These are phyloP conservation scores for Xenopus laevis DNA, from an alignment of 2,113 vertebrate genomes.

Conservation along the genomic window DNA sequence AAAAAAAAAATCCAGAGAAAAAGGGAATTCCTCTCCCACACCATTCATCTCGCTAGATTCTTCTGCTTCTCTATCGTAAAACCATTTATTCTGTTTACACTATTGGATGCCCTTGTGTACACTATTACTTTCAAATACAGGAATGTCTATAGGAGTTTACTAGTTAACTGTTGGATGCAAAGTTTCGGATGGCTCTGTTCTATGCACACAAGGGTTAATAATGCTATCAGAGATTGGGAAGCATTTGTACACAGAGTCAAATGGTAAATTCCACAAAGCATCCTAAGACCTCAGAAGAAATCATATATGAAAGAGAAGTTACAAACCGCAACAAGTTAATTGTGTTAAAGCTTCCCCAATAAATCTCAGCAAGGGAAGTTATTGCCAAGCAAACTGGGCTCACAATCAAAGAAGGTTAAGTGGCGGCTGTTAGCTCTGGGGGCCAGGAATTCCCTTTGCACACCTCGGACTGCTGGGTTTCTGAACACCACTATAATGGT, in stretches of 20 bases:
- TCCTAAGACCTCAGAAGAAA: not conserved
- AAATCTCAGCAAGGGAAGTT: slow-evolving; percentile 5
- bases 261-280: not conserved
- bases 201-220: slow-evolving; percentile 14
- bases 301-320: not conserved
- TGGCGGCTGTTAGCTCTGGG: not conserved
- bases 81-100: slow-evolving; percentile 7
- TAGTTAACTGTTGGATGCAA: not conserved
- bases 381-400: slow-evolving; percentile 4
- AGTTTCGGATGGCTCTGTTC: not conserved
- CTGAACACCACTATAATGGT: not conserved
- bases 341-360: slow-evolving; percentile 1
- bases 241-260: not conserved
- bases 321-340: slow-evolving; percentile 3
- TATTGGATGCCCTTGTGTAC: not conserved
- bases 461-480: not conserved
- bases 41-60: not conserved
- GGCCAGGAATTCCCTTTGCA: not conserved
- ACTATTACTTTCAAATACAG: not conserved
- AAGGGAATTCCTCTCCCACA: slow-evolving; percentile 10
- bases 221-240: not conserved
- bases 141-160: not conserved
- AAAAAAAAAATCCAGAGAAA: not conserved
- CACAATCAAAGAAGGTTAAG: not conserved
- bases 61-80: not conserved